phyloP scores from a whole-genome alignment of 2,888 invertebrate genomes.

The Sminthurinus aureus region DNA sequence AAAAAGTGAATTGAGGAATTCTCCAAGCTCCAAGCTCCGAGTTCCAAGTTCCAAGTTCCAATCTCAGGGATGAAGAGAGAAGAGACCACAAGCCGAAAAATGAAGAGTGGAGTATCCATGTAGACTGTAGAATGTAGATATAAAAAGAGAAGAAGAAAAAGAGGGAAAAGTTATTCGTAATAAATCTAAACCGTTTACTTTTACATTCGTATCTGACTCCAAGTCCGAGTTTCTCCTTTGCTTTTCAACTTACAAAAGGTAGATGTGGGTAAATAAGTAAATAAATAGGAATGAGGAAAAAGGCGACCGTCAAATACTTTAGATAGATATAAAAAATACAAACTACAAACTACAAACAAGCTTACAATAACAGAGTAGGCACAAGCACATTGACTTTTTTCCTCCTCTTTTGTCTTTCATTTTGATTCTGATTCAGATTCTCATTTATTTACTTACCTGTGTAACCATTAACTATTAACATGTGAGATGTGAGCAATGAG shows the following conservation, averaged over 20 bases:
- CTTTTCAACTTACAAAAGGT: not conserved
- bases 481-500: not conserved
- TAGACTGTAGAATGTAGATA: not conserved
- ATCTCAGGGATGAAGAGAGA: not conserved
- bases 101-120: not conserved
- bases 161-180: constrained; percentile 32
- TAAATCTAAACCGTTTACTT: constrained; percentile 28
- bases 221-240: too few relatives aligned
- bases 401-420: not conserved
- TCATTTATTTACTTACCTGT: too few relatives aligned
- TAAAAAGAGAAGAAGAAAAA: not conserved
- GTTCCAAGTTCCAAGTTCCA: not conserved
- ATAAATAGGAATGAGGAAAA: too few relatives aligned
- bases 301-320: not conserved
- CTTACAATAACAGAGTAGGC: not conserved
- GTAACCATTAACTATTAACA: not conserved
- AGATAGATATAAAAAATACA: not conserved
- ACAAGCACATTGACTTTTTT: constrained; percentile 16
- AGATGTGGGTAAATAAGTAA: too few relatives aligned
- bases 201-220: not conserved
- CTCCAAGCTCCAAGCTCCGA: not conserved
- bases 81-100: constrained; percentile 28
- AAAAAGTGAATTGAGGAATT: constrained; percentile 26
- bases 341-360: not conserved
- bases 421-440: too few relatives aligned